phyloP scores from a whole-genome alignment of 2,113 vertebrate genomes.

The Poecile atricapillus region DNA sequence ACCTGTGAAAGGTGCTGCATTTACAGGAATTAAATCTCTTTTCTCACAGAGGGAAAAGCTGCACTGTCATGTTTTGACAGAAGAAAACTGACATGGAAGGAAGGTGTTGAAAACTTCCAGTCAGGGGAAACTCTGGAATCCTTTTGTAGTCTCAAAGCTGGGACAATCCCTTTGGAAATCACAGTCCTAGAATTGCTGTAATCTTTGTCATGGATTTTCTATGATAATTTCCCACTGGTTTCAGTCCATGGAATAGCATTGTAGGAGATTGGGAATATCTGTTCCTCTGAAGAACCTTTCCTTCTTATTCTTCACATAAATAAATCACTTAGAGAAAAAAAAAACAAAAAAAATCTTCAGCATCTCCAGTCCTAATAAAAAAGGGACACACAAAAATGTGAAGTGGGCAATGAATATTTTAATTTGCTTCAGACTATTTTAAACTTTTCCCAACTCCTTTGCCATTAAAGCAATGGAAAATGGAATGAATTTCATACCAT shows the following conservation, averaged over 20 bases:
- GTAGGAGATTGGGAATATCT: not conserved
- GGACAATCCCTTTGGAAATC: not conserved
- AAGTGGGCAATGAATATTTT: not conserved
- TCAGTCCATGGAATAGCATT: not conserved
- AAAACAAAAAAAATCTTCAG: rapidly evolving
- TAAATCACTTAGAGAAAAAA: not conserved
- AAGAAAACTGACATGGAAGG: not conserved
- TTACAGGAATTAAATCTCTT: not conserved
- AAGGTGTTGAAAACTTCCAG: not conserved
- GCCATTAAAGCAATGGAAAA: not conserved
- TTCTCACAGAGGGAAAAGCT: not conserved
- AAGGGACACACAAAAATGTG: not conserved
- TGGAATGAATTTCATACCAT: rapidly evolving
- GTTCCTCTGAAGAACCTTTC: not conserved
- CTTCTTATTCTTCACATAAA: not conserved
- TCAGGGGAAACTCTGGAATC: not conserved
- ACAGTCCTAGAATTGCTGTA: not conserved
- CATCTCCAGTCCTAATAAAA: not conserved
- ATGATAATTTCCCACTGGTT: not conserved
- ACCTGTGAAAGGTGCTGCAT: not conserved
- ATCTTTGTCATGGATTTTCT: not conserved
- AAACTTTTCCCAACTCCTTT: not conserved
- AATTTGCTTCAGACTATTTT: not conserved
- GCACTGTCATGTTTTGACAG: not conserved
- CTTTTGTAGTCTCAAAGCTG: not conserved